A percentile compares a stretch with the other conserved stretches of the same genome.
Evolutionary conservation across 2,113 vertebrate genomes (phyloP).

Genomic region (Gracilinanus agilis): DNA sequence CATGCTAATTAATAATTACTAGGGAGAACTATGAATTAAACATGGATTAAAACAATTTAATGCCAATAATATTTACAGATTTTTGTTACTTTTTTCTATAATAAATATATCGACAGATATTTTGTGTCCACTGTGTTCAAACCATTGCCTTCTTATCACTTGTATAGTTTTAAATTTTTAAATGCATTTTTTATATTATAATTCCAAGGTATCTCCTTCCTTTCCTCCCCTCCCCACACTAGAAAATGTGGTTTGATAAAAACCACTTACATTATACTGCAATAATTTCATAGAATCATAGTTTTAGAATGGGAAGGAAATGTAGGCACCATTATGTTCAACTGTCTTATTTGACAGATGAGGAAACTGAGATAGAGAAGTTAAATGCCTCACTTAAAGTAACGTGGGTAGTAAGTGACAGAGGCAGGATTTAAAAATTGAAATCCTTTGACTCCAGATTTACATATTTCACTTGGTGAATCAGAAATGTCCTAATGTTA

Average conservation of each 20-base stretch:
- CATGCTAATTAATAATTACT: slow-evolving; percentile 19
- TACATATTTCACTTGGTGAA: slow-evolving; percentile 18
- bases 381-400: neutral
- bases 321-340: neutral
- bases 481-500: slow-evolving; percentile 9
- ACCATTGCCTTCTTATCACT: neutral
- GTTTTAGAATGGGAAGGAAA: neutral
- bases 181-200: no score
- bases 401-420: neutral
- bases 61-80: slow-evolving; percentile 39
- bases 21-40: slow-evolving; percentile 32
- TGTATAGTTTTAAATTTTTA: no score
- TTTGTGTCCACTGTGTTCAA: neutral
- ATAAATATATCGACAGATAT: neutral
- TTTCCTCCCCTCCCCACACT: no score
- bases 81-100: neutral
- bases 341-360: neutral
- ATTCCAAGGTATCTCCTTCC: no score
- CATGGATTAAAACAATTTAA: slow-evolving; percentile 32
- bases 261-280: neutral
- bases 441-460: neutral
- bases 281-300: neutral
- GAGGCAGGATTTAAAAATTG: neutral
- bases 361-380: neutral
- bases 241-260: no score